Conservation (phyloP, 2,113 vertebrate genomes). For the Leptobrachium leishanense region DNA sequence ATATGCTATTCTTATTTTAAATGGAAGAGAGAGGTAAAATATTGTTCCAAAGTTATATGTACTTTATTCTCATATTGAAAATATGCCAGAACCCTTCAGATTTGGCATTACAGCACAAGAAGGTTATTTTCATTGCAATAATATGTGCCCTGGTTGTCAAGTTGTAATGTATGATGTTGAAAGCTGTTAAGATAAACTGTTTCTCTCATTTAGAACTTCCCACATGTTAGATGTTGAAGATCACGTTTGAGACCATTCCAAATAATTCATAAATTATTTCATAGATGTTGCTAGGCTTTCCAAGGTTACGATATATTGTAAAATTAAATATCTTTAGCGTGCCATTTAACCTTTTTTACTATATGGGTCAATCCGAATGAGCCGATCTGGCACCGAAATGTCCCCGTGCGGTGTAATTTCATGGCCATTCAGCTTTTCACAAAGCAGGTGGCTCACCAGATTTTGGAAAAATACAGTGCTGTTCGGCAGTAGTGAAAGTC, state of each 20-base stretch:
- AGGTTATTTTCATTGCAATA: constrained; percentile 6
- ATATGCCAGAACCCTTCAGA: not conserved
- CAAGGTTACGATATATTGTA: not conserved
- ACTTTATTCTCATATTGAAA: not conserved
- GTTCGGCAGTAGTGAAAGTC: too few relatives aligned
- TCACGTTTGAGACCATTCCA: not conserved
- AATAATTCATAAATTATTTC: not conserved
- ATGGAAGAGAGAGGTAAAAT: not conserved
- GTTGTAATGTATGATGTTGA: not conserved
- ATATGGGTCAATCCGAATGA: too few relatives aligned
- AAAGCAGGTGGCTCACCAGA: too few relatives aligned
- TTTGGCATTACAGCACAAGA: not conserved
- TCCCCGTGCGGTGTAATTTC: too few relatives aligned
- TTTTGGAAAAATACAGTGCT: too few relatives aligned
- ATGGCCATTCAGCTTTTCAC: too few relatives aligned
- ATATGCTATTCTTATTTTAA: not conserved
- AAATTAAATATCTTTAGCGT: not conserved
- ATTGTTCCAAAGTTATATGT: not conserved
- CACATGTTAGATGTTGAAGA: constrained; percentile 7
- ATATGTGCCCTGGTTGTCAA: not conserved
- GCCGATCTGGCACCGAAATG: too few relatives aligned
- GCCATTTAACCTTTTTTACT: too few relatives aligned
- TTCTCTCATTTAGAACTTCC: not conserved
- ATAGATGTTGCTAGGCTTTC: not conserved
- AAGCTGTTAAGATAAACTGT: not conserved